These are phyloP conservation scores for Lepidochrysops patricia DNA, from an alignment of 2,888 invertebrate species.

Conservation along the genomic window DNA sequence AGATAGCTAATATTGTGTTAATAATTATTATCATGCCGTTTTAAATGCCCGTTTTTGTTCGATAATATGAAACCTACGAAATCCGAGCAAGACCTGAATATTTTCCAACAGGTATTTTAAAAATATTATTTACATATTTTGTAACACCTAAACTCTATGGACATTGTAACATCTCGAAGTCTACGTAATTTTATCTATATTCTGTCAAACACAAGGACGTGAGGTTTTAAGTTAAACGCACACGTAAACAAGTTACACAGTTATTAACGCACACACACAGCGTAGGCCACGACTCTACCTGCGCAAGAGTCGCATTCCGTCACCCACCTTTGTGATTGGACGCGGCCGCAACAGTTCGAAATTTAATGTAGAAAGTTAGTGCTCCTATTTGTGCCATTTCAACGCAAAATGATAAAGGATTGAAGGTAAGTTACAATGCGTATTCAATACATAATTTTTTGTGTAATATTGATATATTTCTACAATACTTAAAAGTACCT, in stretches of 20 bases:
- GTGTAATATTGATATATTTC: background rate
- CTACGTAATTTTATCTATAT: background rate
- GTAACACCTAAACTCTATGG: background rate
- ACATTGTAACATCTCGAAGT: background rate
- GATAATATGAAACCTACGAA: too few relatives aligned
- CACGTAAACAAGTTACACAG: slow-evolving; percentile 32
- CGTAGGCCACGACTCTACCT: slow-evolving; percentile 44
- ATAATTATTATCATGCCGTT: too few relatives aligned
- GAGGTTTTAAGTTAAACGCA: slow-evolving; percentile 25
- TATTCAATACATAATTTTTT: background rate
- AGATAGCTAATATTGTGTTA: too few relatives aligned
- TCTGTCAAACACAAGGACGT: slow-evolving; percentile 21
- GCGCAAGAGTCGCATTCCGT: slow-evolving; percentile 71
- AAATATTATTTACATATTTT: background rate
- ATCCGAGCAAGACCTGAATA: too few relatives aligned
- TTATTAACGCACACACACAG: slow-evolving; percentile 43
- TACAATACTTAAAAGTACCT: background rate
- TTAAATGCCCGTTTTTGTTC: too few relatives aligned
- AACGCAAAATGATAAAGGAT: slow-evolving; percentile 26
- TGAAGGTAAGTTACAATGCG: slow-evolving; percentile 27
- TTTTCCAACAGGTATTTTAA: too few relatives aligned
- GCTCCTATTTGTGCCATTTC: slow-evolving; percentile 26
- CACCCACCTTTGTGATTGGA: slow-evolving; percentile 57
- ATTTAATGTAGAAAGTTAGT: slow-evolving; percentile 58
- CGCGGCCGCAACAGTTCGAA: slow-evolving; percentile 55